Evolutionary conservation across 2,113 vertebrate genomes (phyloP), one percentile per base, ranked within the genome.

Genomic region (Nyctibius bracteatus): DNA sequence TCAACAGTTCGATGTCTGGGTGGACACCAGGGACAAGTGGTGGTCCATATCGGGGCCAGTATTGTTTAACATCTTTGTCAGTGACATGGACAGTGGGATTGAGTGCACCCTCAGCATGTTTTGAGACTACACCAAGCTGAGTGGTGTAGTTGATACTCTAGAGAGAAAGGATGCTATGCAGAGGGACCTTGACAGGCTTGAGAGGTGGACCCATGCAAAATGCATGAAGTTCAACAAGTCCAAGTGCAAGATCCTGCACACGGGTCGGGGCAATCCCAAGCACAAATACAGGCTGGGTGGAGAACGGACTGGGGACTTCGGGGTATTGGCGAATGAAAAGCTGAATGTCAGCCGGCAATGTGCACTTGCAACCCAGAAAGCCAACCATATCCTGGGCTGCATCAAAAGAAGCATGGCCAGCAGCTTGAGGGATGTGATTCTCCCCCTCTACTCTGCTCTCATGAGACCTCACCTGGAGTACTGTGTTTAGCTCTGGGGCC

Each of bases 1-100:
- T 33, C 18, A 66, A 51, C 1, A 1, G 14, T 8, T 58, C 5
- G 2, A 5, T 33, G 14, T 73, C 33, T 5, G 6, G 8, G 33
- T 52, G 15, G 23, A 81, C 22, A 47, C 17, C 52, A 39, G 11
- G 37, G 28, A 44, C 3, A 8, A 59, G 28, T 6, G 19, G 3
- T 18, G 17, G 8, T 73, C 12, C 5, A 8, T 43, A 35, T 4
- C 51, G 35, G 31, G 25, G 65, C 17, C 14, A 28, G 6, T 44
- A 37, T 33, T 49, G 14, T 14, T 44, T 58, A 73, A 23, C 2
- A 35, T 31, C 31, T 58, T 43, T 65, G 17, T 35, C 14, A 3
- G 21, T 10, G 13, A 28, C 21, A 15, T 31, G 21, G 33, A 39
- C 18, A 54, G 18, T 37, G 46, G 25, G 12, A 30, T 30, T 30